A percentile compares a stretch with the other conserved stretches of the same genome.
Conservation (phyloP, 2,888 invertebrate genomes). For the Neelides folsomi region DNA sequence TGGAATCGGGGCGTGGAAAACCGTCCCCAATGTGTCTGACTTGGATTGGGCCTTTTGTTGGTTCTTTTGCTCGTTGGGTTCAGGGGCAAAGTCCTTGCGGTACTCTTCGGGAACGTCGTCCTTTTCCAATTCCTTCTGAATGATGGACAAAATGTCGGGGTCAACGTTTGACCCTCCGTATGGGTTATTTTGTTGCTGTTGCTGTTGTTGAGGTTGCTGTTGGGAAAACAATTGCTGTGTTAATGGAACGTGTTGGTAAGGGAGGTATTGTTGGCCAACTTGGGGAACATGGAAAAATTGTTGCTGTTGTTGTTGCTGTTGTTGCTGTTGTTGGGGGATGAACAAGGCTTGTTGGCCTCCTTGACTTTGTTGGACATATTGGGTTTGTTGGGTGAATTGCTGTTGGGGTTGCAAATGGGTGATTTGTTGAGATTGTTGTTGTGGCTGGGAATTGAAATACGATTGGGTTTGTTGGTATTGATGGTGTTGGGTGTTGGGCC, state of each 20-base stretch:
- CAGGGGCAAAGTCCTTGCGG: conserved; percentile 17
- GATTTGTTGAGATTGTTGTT: conserved; percentile 11
- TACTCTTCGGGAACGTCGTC: conserved; percentile 26
- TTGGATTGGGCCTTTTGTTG: not conserved
- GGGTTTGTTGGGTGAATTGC: conserved; percentile 6
- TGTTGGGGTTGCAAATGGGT: conserved; percentile 6
- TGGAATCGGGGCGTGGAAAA: conserved; percentile 23
- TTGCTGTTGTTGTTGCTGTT: conserved; percentile 7
- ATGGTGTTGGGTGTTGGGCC: too few relatives aligned
- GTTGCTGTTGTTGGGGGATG: conserved; percentile 2
- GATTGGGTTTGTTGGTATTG: too few relatives aligned
- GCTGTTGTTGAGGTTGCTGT: conserved; percentile 6
- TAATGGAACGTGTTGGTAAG: not conserved
- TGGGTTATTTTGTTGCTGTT: not conserved
- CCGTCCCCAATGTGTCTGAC: not conserved
- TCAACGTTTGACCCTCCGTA: conserved; percentile 8
- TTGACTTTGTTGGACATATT: conserved; percentile 10
- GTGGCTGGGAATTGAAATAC: conserved; percentile 5
- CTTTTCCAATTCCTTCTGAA: conserved; percentile 24
- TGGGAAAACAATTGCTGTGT: conserved; percentile 2
- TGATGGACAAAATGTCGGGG: conserved; percentile 25
- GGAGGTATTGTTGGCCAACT: not conserved
- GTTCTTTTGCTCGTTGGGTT: not conserved
- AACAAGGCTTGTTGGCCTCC: conserved; percentile 4
- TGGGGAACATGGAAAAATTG: conserved; percentile 3